Evolutionary conservation across 1,140 invertebrate genomes (phyloP).

Genomic region (Cydia splendana): DNA sequence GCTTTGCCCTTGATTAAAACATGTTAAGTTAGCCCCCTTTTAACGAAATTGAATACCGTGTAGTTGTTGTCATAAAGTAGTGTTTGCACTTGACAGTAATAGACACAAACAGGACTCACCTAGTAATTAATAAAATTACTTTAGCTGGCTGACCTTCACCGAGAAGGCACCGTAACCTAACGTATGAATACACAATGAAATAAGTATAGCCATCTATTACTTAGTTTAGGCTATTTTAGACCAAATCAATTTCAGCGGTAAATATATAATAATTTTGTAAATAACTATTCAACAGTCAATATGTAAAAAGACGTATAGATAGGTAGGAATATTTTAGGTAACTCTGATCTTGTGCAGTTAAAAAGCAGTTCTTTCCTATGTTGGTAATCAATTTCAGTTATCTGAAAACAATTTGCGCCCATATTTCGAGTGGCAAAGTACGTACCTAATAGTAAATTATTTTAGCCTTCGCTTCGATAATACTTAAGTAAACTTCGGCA

Average conservation of each 20-base stretch:
- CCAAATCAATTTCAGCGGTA: no score
- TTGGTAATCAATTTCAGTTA: no score
- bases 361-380: no score
- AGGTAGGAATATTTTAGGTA: no score
- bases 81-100: neutral
- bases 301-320: no score
- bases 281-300: no score
- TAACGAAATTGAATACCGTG: neutral
- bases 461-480: neutral
- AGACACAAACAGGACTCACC: neutral
- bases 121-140: constrained; percentile 21
- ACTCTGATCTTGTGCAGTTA: no score
- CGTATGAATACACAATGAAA: neutral
- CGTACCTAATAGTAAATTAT: neutral
- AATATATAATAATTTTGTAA: no score
- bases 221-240: no score
- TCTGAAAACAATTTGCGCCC: no score
- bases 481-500: constrained; percentile 23
- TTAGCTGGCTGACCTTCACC: constrained; percentile 13
- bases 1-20: no score
- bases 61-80: neutral
- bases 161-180: neutral
- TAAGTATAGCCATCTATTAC: neutral
- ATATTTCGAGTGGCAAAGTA: neutral
- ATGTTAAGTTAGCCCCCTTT: neutral